Base-by-base conservation (phyloP, 2,797 vertebrate genomes). In the Eutrigla gurnardus region DNA sequence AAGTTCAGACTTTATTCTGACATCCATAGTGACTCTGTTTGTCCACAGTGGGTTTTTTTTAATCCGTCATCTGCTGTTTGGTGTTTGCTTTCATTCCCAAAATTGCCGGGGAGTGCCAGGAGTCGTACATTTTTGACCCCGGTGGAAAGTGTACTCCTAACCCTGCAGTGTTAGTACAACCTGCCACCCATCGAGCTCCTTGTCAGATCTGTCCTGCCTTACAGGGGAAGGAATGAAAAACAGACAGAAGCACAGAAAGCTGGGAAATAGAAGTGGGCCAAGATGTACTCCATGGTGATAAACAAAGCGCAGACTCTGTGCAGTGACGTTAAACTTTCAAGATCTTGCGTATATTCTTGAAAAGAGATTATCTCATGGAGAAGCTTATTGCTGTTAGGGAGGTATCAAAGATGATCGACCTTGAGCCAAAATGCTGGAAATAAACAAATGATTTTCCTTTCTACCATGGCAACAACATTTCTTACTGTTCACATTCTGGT, bases 171-270 rank as follows among this genome's bases (percentile, higher is more conserved):
- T 83, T 70, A 63, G 77, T 47, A 3, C 69, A 60, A 54, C 35
- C 72, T 37, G 80, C 84, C 80, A 65, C 86, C 79, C 84, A 59
- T 73, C 11, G 39, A 54, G 78, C 64, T 50, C 0, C 37, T 39
- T 7, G 11, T 82, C 82, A 43, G 78, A 64, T 63, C 80, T 14
- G 55, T 49, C 18, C 72, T 17, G 71, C 82, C 82, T 80, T 70
- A 55, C 54, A 73, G 84, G 75, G 84, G 65, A n/a, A 86, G 76
- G 85, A 86, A 88, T 84, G 83, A 82, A 71, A 85, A 78, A 61
- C 78, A 81, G 73, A 69, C 55, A 12, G 72, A 59, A 77, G 47
- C 33, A 3, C 40, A 36, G 69, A 52, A 47, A 25, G 42, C 18
- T 47, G 53, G n/a, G 70, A 46, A 59, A 12, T 5, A 32, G 17